Conservation (phyloP, 2,113 vertebrate genomes). For the Lepisosteus oculatus region DNA sequence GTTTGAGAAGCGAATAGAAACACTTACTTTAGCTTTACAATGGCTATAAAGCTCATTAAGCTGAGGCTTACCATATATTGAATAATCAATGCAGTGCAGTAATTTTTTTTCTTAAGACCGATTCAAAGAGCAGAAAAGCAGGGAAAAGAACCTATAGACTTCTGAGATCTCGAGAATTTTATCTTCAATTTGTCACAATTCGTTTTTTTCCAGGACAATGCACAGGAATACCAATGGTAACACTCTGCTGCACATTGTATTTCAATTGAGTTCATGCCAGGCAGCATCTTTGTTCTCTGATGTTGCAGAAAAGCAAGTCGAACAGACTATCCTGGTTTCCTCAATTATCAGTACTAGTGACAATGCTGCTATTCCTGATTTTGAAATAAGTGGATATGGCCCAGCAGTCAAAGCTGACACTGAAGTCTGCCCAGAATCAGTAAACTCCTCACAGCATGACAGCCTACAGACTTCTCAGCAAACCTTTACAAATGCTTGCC, state of each 20-base stretch:
- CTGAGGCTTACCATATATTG: background rate
- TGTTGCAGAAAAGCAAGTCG: too few species aligned
- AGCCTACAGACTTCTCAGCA: too few species aligned
- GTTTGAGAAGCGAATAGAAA: background rate
- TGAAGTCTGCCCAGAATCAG: too few species aligned
- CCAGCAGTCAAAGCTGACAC: too few species aligned
- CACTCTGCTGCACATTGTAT: background rate
- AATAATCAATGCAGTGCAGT: slow-evolving; percentile 32
- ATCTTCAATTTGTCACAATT: background rate
- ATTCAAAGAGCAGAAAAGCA: slow-evolving; percentile 4
- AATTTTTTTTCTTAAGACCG: background rate
- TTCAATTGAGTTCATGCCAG: background rate
- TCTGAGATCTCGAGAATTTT: too few species aligned
- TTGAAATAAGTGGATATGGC: too few species aligned
- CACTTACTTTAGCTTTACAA: slow-evolving; percentile 27
- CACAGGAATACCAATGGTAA: background rate
- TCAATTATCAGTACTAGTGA: too few species aligned
- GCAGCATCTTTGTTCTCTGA: too few species aligned
- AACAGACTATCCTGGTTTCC: too few species aligned
- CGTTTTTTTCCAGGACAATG: background rate
- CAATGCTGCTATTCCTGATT: too few species aligned
- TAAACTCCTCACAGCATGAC: too few species aligned
- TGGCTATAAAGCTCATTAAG: slow-evolving; percentile 35
- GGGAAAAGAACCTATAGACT: background rate
- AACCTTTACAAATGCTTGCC: too few species aligned